phyloP scores from a whole-genome alignment of 2,113 vertebrate genomes.

The Pontoporia blainvillei region DNA sequence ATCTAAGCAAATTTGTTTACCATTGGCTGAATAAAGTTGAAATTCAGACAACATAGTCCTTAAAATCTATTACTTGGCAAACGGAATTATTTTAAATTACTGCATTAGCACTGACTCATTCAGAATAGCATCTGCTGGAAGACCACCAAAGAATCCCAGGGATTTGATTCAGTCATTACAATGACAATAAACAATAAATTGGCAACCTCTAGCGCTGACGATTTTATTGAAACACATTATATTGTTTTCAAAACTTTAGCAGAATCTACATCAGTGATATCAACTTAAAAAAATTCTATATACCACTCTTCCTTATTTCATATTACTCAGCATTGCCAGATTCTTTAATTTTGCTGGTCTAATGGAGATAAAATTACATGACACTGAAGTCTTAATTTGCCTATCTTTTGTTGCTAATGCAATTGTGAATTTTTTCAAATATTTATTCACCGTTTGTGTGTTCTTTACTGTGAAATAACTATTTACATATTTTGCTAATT shows the following conservation, averaged over 20 bases:
- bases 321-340: neutral
- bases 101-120: constrained; percentile 34
- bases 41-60: constrained; percentile 40
- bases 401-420: neutral
- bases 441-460: neutral
- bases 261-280: neutral
- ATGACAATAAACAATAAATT: constrained; percentile 32
- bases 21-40: constrained; percentile 13
- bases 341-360: neutral
- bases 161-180: neutral
- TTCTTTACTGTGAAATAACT: neutral
- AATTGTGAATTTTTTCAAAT: neutral
- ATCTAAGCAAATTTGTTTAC: neutral
- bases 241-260: constrained; percentile 37
- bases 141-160: constrained; percentile 29
- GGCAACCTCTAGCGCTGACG: neutral
- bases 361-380: neutral
- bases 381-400: neutral
- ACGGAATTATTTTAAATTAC: constrained; percentile 51
- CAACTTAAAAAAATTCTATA: neutral
- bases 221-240: constrained; percentile 28
- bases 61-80: constrained; percentile 37
- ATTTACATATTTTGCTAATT: neutral
- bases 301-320: neutral
- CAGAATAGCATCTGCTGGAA: constrained; percentile 37